Conservation (phyloP, 2,113 vertebrate genomes). For the Oophaga pumilio region DNA sequence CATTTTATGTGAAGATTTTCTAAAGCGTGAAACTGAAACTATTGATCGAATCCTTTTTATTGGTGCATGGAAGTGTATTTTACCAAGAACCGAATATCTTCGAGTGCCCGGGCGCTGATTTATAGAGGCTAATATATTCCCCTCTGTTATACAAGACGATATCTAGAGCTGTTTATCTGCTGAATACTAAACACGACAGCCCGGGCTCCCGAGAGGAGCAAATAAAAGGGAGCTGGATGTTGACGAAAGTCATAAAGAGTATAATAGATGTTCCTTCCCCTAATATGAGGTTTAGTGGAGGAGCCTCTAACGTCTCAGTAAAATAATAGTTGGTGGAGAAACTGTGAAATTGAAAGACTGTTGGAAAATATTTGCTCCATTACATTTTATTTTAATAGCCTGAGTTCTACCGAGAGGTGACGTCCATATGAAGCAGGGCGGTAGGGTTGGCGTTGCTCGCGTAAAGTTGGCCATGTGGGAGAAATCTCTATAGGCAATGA, state of each 20-base stretch:
- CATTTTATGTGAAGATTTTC: constrained; percentile 24
- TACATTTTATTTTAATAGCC: constrained; percentile 45
- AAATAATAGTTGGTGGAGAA: constrained; percentile 41
- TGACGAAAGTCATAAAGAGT: constrained; percentile 49
- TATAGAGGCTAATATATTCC: constrained; percentile 1
- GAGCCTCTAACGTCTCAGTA: not conserved
- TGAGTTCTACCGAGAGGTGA: not conserved
- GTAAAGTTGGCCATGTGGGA: not conserved
- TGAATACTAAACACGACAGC: constrained; percentile 17
- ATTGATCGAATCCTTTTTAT: constrained; percentile 20
- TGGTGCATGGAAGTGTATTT: not conserved
- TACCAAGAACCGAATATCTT: not conserved
- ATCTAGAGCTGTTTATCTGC: constrained; percentile 32
- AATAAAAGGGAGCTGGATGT: constrained; percentile 29
- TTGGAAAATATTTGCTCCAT: constrained; percentile 42
- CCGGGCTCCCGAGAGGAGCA: not conserved
- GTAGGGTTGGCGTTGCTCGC: not conserved
- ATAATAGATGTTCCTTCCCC: constrained; percentile 33
- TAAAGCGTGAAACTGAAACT: constrained; percentile 16
- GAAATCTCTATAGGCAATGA: constrained; percentile 29
- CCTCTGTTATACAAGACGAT: constrained; percentile 3
- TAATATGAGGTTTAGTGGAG: constrained; percentile 33
- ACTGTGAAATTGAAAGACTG: constrained; percentile 52
- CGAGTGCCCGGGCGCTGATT: constrained; percentile 12
- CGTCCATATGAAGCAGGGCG: not conserved